phyloP scores from a whole-genome alignment of 2,888 invertebrate species.

The Diplolepis rosae region DNA sequence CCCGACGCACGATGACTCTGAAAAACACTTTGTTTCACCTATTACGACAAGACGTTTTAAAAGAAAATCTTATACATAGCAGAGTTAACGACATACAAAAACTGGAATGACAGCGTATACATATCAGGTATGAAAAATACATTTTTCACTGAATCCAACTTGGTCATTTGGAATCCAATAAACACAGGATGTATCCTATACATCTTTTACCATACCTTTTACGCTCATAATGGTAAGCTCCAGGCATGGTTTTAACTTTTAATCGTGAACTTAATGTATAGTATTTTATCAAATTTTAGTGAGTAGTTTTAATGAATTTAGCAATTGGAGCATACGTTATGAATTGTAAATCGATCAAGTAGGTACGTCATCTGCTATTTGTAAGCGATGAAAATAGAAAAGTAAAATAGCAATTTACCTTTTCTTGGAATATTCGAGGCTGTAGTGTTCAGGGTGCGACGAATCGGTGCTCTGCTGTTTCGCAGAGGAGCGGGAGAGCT shows the following conservation, averaged over 20 bases:
- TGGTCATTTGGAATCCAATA: not conserved
- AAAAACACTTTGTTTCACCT: not conserved
- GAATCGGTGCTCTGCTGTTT: constrained; percentile 52
- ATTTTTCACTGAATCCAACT: not conserved
- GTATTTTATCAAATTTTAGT: not conserved
- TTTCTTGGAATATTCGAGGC: constrained; percentile 48
- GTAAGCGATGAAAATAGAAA: constrained; percentile 46
- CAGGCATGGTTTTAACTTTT: not conserved
- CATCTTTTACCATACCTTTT: not conserved
- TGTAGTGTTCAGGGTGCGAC: constrained; percentile 72
- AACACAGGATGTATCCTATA: constrained; percentile 8
- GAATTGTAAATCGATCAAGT: constrained; percentile 17
- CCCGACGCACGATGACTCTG: constrained; percentile 22
- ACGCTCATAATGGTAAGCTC: too few species aligned
- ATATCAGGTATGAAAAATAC: constrained; percentile 9
- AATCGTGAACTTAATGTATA: too few species aligned
- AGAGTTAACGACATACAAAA: constrained; percentile 15
- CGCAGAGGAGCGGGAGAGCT: not conserved
- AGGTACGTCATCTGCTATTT: constrained; percentile 51
- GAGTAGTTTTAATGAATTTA: not conserved
- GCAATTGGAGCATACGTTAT: not conserved
- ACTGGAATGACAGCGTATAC: constrained; percentile 14
- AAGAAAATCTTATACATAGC: constrained; percentile 9
- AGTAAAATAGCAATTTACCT: constrained; percentile 26
- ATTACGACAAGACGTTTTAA: not conserved